These are phyloP conservation scores for Dolichomitus sp. DNA, from an alignment of 2,888 invertebrate genomes.

Conservation along the genomic window DNA sequence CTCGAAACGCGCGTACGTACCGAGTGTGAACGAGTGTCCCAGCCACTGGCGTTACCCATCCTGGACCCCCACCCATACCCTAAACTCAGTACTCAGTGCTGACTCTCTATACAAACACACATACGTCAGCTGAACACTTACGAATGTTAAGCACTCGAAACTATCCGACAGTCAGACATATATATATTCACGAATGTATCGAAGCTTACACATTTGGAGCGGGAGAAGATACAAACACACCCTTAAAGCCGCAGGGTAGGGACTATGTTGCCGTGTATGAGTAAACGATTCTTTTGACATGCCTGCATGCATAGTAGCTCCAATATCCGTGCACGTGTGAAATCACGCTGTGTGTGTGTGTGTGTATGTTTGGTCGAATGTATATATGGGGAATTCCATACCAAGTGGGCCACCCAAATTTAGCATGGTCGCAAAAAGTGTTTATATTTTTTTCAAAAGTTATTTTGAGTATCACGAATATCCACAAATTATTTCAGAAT, in stretches of 20 bases:
- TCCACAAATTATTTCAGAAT: too few relatives aligned
- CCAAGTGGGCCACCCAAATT: too few relatives aligned
- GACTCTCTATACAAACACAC: conserved; percentile 5
- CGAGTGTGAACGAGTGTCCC: conserved; percentile 72
- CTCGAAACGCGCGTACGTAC: conserved; percentile 76
- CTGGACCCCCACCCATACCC: conserved; percentile 57
- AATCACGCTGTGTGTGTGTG: neutral
- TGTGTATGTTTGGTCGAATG: neutral
- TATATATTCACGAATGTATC: conserved; percentile 32
- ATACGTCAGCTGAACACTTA: conserved; percentile 9
- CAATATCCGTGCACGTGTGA: neutral
- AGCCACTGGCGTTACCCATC: conserved; percentile 64
- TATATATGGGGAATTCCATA: neutral
- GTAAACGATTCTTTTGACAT: conserved; percentile 58
- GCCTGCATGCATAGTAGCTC: neutral
- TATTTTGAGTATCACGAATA: too few relatives aligned
- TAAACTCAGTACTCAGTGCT: neutral
- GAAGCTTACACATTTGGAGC: conserved; percentile 23
- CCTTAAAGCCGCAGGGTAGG: conserved; percentile 47
- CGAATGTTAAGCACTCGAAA: conserved; percentile 40
- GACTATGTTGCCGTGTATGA: neutral
- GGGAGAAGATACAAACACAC: conserved; percentile 49
- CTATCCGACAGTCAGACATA: conserved; percentile 34
- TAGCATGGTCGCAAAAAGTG: too few relatives aligned
- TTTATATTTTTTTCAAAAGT: too few relatives aligned